These are phyloP conservation scores for Drosophila ananassae DNA, from an alignment of 1,140 invertebrate genomes.

Conservation along the genomic window DNA sequence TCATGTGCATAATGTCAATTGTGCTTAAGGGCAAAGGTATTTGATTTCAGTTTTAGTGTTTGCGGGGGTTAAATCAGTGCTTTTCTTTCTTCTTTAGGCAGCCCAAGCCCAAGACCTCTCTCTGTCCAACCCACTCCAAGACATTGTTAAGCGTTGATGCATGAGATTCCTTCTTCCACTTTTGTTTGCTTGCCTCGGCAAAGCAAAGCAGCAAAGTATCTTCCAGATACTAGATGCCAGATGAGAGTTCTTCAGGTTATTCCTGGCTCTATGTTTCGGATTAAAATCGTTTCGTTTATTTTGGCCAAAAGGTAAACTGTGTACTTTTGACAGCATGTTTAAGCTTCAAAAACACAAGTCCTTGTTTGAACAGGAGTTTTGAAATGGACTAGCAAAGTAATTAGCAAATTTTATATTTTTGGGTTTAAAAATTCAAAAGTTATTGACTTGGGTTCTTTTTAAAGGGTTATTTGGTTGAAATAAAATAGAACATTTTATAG, in stretches of 20 bases:
- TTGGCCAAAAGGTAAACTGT: slow-evolving; percentile 27
- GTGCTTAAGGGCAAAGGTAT: slow-evolving; percentile 75
- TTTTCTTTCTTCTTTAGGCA: no score
- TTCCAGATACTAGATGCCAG: slow-evolving; percentile 23
- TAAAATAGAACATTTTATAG: no score
- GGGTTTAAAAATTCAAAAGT: neutral
- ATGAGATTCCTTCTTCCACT: slow-evolving; percentile 23
- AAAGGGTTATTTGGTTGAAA: no score
- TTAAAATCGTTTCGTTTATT: slow-evolving; percentile 36
- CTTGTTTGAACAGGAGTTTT: slow-evolving; percentile 3
- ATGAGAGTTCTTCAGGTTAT: neutral
- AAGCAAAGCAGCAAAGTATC: slow-evolving; percentile 31
- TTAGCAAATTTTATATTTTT: slow-evolving; percentile 16
- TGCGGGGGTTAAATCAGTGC: slow-evolving; percentile 28
- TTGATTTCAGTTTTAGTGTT: slow-evolving; percentile 64
- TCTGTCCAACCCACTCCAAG: neutral
- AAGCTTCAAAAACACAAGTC: slow-evolving; percentile 14
- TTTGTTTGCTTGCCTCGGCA: slow-evolving; percentile 21
- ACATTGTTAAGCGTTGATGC: slow-evolving; percentile 37
- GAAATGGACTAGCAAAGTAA: slow-evolving; percentile 15
- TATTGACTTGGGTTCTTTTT: neutral
- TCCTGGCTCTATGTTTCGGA: slow-evolving; percentile 11
- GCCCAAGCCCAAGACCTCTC: neutral
- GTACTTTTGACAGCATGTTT: slow-evolving; percentile 30
- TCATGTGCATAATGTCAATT: slow-evolving; percentile 78